Base-by-base conservation (phyloP, 2,888 invertebrate species). In the Oligia strigilis region DNA sequence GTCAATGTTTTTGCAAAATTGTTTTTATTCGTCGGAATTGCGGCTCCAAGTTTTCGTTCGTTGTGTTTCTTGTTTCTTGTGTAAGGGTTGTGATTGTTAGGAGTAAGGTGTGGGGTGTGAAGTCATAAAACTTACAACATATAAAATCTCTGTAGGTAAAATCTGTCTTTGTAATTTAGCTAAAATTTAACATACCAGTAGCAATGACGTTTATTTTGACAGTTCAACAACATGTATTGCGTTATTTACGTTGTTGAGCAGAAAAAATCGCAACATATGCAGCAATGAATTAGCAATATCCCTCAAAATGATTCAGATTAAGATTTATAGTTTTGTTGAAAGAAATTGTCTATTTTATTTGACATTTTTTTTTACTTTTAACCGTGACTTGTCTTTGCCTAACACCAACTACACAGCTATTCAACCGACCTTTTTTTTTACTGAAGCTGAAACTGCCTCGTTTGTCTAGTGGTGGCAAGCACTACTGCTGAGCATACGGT, bases 1-100 rank as follows among this genome's bases (percentile, higher is more conserved):
- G 88, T 78, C 86, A 86, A 89, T 88, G 88, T 82, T 89, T 88
- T 90, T 84, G 87, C 83, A 85, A 85, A 83, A 88, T 82, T 80
- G 80, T 87, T 84, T 85, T 81, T 84, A 85, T 85, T 77, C 73
- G 77, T 79, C 13, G 72, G 75, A 73, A 77, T 76, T 84, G 79
- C 73, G 80, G 75, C 72, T 78, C n/a, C 4, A 62, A 70, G 72
- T 77, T 76, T 78, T 76, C 62, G 69, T 70, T 83, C 36, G 69
- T 72, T 78, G n/a, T 36, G 23, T 65, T 78, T 81, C 69, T 81
- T 72, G 52, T 64, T 36, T 36, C 40, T 40, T 40, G 40, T 66
- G 66, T 40, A 2, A 4, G 71, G 36, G 74, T 64, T 55, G 72
- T 70, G 74, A 71, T 82, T 82, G 74, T 82, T 65, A 69, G 70